These are phyloP conservation scores for Megaleporinus macrocephalus DNA, from an alignment of 2,113 vertebrate genomes.

Conservation along the genomic window DNA sequence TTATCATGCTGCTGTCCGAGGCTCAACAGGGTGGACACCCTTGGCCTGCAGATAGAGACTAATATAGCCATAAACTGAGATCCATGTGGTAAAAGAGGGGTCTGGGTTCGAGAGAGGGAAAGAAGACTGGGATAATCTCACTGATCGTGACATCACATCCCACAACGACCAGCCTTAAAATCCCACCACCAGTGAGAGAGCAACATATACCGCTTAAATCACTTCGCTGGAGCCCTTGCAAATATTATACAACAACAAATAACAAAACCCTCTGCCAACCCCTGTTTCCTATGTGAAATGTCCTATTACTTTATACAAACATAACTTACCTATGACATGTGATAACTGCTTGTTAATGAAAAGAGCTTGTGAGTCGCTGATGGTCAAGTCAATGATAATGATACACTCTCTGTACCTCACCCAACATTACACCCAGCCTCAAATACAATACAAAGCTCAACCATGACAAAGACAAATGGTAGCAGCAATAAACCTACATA, in stretches of 20 bases:
- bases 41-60: slow-evolving; percentile 44
- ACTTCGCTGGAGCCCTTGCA: background rate
- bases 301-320: background rate
- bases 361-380: background rate
- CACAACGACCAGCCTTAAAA: background rate
- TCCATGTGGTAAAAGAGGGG: slow-evolving; percentile 18
- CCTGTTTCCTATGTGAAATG: background rate
- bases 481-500: slow-evolving; percentile 71
- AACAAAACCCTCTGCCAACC: background rate
- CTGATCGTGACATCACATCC: background rate
- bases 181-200: background rate
- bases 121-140: slow-evolving; percentile 8
- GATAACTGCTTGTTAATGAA: background rate
- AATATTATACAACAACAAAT: background rate
- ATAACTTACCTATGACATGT: background rate
- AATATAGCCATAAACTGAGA: slow-evolving; percentile 55
- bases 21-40: slow-evolving; percentile 32
- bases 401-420: background rate
- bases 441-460: slow-evolving; percentile 19
- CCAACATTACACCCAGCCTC: background rate
- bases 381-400: background rate
- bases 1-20: slow-evolving; percentile 18
- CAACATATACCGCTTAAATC: background rate
- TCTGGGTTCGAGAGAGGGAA: slow-evolving; percentile 1
- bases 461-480: slow-evolving; percentile 44